phyloP scores from a whole-genome alignment of 2,888 invertebrate species.

The Craniophora ligustri region DNA sequence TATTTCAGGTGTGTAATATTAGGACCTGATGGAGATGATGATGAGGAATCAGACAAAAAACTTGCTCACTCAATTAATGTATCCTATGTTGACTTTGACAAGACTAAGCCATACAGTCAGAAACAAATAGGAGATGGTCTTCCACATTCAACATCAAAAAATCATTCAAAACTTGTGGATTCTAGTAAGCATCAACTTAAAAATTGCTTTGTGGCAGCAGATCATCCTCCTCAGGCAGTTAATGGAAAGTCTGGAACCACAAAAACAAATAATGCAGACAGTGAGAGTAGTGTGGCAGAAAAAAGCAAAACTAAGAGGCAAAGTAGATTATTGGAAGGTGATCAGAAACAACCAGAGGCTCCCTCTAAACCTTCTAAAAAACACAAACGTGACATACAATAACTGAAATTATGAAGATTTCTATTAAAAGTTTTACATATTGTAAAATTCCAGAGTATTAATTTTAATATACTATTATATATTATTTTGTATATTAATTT shows the following conservation, averaged over 20 bases:
- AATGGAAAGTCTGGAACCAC: conserved; percentile 55
- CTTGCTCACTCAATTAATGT: conserved; percentile 66
- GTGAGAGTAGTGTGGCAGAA: conserved; percentile 59
- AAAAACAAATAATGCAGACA: conserved; percentile 60
- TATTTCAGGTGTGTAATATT: conserved; percentile 69
- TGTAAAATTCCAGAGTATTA: conserved; percentile 44
- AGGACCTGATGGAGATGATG: conserved; percentile 72
- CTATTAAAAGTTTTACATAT: conserved; percentile 22
- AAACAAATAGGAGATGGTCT: conserved; percentile 69
- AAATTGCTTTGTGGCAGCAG: conserved; percentile 30
- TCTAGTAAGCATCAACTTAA: conserved; percentile 53
- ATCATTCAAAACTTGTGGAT: conserved; percentile 42
- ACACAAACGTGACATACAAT: conserved; percentile 67
- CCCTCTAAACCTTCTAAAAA: conserved; percentile 68
- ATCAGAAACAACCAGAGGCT: conserved; percentile 62
- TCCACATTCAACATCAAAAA: conserved; percentile 55
- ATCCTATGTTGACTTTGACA: conserved; percentile 80
- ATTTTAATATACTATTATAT: conserved; percentile 29
- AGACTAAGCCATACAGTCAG: conserved; percentile 74
- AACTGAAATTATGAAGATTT: conserved; percentile 20
- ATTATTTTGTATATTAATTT: conserved; percentile 21
- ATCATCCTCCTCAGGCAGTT: conserved; percentile 40
- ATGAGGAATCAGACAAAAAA: conserved; percentile 63
- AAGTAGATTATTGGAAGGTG: conserved; percentile 63
- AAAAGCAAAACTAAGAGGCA: conserved; percentile 68